A percentile compares a stretch with the other conserved stretches of the same genome.
phyloP scores from a whole-genome alignment of 2,797 vertebrate genomes.

The Coregonus suidteri region DNA sequence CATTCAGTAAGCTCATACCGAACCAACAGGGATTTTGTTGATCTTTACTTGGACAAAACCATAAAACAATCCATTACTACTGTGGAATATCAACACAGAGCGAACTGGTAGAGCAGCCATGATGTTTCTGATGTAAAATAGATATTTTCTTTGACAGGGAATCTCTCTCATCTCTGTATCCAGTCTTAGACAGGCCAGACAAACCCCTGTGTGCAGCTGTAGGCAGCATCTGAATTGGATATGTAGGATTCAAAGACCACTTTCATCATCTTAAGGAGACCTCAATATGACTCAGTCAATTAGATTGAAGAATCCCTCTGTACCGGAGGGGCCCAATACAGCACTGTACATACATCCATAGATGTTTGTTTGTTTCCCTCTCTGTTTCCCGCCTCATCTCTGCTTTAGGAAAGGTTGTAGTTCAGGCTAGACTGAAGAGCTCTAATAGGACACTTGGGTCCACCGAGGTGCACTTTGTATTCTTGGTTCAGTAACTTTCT shows the following conservation, averaged over 20 bases:
- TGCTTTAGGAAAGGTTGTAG: slow-evolving; percentile 17
- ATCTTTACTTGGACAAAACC: neutral
- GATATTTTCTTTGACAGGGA: neutral
- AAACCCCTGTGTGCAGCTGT: neutral
- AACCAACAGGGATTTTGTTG: neutral
- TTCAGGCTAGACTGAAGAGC: slow-evolving; percentile 19
- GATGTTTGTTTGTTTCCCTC: neutral
- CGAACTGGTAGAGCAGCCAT: neutral
- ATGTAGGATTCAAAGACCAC: neutral
- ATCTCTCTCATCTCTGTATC: neutral
- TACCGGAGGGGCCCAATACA: too few species aligned
- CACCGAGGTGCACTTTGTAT: slow-evolving; percentile 28
- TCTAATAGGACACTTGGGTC: slow-evolving; percentile 31
- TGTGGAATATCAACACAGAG: too few species aligned
- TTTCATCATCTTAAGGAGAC: too few species aligned
- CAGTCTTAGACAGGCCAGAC: neutral
- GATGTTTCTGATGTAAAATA: neutral
- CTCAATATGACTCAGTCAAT: too few species aligned
- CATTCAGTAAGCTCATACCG: neutral
- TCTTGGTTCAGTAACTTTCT: slow-evolving; percentile 25
- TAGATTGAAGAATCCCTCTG: too few species aligned
- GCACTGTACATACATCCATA: too few species aligned
- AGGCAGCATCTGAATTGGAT: neutral
- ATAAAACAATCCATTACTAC: neutral
- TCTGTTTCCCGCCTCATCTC: slow-evolving; percentile 5